phyloP scores from a whole-genome alignment of 2,113 vertebrate genomes.

The Trogon melanurus region DNA sequence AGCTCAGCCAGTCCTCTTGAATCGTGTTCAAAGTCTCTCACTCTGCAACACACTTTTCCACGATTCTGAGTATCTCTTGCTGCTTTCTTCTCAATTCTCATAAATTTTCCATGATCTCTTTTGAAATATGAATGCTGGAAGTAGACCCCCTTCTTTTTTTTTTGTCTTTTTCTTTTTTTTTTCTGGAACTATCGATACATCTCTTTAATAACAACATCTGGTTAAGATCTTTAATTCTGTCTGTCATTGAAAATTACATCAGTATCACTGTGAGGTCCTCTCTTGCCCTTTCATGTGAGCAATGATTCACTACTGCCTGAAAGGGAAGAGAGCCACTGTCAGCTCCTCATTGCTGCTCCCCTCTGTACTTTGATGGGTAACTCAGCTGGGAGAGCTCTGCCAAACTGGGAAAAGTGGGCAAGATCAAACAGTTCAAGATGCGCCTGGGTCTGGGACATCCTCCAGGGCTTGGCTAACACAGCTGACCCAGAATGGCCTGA shows the following conservation, averaged over 20 bases:
- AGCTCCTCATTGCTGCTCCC: not conserved
- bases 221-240: not conserved
- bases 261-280: not conserved
- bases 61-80: not conserved
- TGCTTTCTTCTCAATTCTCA: not conserved
- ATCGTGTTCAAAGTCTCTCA: not conserved
- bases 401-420: not conserved
- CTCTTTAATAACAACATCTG: slow-evolving; percentile 1
- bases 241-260: not conserved
- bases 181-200: not conserved
- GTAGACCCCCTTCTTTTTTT: not conserved
- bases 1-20: not conserved
- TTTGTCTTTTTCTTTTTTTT: not conserved
- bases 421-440: not conserved
- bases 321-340: not conserved
- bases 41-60: not conserved
- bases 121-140: not conserved
- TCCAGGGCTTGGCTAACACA: not conserved
- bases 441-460: not conserved
- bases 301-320: not conserved
- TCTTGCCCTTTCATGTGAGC: not conserved
- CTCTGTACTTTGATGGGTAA: not conserved
- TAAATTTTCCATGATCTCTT: not conserved
- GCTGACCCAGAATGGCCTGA: not conserved
- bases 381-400: not conserved